These are phyloP conservation scores for Aurelia sp. DNA, from an alignment of 30 jellyfish, hydroid and myxozoan species.

Conservation along the genomic window DNA sequence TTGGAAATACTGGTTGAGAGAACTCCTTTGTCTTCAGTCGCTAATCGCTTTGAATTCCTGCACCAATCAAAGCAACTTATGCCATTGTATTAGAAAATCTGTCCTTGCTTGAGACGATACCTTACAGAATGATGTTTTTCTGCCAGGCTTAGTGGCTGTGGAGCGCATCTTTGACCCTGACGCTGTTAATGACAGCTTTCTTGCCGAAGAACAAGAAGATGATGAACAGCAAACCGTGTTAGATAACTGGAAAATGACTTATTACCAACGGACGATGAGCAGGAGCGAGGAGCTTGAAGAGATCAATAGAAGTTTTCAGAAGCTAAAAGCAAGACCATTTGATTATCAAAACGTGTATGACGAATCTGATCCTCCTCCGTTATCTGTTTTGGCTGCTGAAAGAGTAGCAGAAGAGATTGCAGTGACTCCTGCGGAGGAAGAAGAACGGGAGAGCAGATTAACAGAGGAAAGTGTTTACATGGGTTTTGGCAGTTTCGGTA, in stretches of 20 bases:
- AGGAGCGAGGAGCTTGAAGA: slow-evolving; percentile 67
- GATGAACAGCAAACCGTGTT: slow-evolving; percentile 10
- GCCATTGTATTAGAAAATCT: too few species aligned
- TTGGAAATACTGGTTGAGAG: too few species aligned
- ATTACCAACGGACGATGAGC: slow-evolving; percentile 74
- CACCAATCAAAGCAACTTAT: too few species aligned
- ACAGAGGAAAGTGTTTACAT: slow-evolving; percentile 56
- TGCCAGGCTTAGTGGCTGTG: background rate
- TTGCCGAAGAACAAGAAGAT: slow-evolving; percentile 8
- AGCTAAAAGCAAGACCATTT: slow-evolving; percentile 53
- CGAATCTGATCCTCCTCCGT: slow-evolving; percentile 42
- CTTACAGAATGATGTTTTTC: background rate
- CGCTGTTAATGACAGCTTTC: background rate
- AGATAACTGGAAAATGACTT: slow-evolving; percentile 83
- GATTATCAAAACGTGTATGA: slow-evolving; percentile 20
- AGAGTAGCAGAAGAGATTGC: slow-evolving; percentile 63
- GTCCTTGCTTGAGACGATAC: background rate
- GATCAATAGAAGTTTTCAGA: slow-evolving; percentile 60
- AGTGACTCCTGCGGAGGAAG: background rate
- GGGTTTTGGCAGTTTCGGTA: slow-evolving; percentile 61
- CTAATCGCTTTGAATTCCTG: too few species aligned
- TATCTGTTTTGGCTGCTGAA: slow-evolving; percentile 55
- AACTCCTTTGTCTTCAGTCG: too few species aligned
- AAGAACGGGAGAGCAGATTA: background rate
- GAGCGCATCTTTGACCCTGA: background rate